Base-by-base conservation (phyloP, 2,888 invertebrate species). In the Bellardia pandia region DNA sequence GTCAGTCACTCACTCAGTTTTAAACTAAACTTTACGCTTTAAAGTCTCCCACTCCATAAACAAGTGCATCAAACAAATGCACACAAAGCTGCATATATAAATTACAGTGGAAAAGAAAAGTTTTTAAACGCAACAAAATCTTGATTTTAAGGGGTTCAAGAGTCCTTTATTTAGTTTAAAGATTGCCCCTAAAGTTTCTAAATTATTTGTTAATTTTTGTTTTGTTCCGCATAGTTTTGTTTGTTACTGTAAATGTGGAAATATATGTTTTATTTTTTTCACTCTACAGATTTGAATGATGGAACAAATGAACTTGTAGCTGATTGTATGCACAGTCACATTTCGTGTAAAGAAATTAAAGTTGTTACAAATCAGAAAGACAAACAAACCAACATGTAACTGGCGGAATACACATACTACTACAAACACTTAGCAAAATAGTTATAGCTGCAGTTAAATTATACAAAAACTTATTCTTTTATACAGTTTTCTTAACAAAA, bases 261-360 rank as follows among this genome's bases (percentile, higher is more conserved):
- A 69, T 14, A n/a, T 71, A 23, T 53, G 13, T 53, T 53, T 30
- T 72, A 60, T 81, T 23, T 79, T 75, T 86, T 76, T 48, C 62
- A 45, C 9, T 48, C 53, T 51, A 58, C 45, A 78, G 69, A 85
- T 85, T 82, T 79, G 78, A 85, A 81, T 85, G 81, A 85, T 87
- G 87, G 87, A 85, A 82, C 85, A 81, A 85, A 82, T 87, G 87
- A 87, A 87, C 87, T 87, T 87, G 85, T 84, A 84, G 66, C 79
- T 87, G 87, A 87, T 87, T 87, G 87, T 87, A 87, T 87, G 87
- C 87, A 85, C 81, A 87, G 87, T 87, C 87, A 87, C 87, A 87
- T 85, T 85, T 81, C 77, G 77, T 82, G 85, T 77, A 81, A 85
- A 85, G 85, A 87, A 85, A 85, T 87, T 87, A 87, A 87, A 87